Conservation (phyloP, 2,888 invertebrate species). For the Sussaba pulchella region DNA sequence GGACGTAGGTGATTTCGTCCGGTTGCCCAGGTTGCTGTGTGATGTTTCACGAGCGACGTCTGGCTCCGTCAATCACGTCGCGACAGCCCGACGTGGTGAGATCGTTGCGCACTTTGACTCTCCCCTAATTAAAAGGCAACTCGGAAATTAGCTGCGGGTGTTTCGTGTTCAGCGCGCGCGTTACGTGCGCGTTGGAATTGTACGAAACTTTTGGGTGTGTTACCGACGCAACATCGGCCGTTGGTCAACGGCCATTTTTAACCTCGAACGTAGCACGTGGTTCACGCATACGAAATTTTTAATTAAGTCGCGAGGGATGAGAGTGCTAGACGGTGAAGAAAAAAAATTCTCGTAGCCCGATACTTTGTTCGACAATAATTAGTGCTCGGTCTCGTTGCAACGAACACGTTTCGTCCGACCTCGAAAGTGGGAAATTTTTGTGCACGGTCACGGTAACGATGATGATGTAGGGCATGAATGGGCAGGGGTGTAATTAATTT, state of each 20-base stretch:
- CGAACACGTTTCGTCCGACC: not conserved
- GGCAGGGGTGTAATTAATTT: too few relatives aligned
- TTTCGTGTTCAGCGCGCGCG: constrained; percentile 16
- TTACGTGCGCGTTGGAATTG: constrained; percentile 2
- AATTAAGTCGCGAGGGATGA: constrained; percentile 3
- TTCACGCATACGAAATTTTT: not conserved
- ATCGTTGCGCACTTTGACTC: constrained; percentile 26
- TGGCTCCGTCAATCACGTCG: not conserved
- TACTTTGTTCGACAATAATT: not conserved
- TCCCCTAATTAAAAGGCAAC: constrained; percentile 53
- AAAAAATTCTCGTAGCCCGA: not conserved
- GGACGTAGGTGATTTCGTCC: constrained; percentile 25
- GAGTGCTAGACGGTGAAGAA: too few relatives aligned
- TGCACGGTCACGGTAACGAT: not conserved
- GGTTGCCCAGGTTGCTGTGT: constrained; percentile 3
- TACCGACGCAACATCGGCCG: not conserved
- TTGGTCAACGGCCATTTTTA: not conserved
- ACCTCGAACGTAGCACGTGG: not conserved
- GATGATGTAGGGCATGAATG: too few relatives aligned
- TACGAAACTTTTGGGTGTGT: not conserved
- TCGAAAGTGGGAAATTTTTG: not conserved
- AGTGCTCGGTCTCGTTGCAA: not conserved
- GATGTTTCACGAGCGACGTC: constrained; percentile 12
- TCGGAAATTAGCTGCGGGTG: constrained; percentile 48
- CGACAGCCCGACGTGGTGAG: constrained; percentile 3